A percentile compares a stretch with the other conserved stretches of the same genome.
Conservation (phyloP, 1,140 invertebrate species). For the Drosophila kanapiae region DNA sequence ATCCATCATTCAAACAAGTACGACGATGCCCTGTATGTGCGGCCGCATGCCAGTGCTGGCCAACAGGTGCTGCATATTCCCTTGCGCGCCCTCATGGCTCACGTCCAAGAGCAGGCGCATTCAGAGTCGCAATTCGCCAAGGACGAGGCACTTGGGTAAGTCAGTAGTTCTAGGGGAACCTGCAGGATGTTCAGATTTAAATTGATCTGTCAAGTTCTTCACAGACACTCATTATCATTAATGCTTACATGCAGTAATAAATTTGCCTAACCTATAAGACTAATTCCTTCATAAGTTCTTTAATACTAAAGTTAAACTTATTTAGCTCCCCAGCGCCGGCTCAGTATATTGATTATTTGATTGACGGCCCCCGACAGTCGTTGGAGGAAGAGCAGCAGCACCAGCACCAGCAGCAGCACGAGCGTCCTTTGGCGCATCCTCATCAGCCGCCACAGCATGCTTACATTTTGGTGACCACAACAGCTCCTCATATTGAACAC, state of each 20-base stretch:
- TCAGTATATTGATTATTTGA: conserved; percentile 74
- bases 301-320: background rate
- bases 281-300: no score
- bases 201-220: background rate
- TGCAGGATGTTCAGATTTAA: background rate
- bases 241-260: background rate
- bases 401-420: conserved; percentile 16
- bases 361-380: conserved; percentile 76
- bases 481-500: conserved; percentile 62
- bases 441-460: conserved; percentile 57
- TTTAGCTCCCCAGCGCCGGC: conserved; percentile 58
- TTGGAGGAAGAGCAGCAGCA: conserved; percentile 68
- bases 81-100: conserved; percentile 60
- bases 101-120: conserved; percentile 53
- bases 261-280: rapidly evolving
- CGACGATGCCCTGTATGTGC: conserved; percentile 44
- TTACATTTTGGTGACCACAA: conserved; percentile 68
- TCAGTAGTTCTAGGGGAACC: background rate
- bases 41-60: conserved; percentile 41
- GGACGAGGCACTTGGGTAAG: conserved; percentile 48
- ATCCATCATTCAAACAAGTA: conserved; percentile 58
- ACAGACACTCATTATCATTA: background rate
- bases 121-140: conserved; percentile 35
- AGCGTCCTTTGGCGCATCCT: conserved; percentile 25
- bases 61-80: conserved; percentile 76